Evolutionary conservation across 2,797 vertebrate genomes (phyloP), one percentile per base, ranked within the genome.

Genomic region (Arremon brunneinucha): DNA sequence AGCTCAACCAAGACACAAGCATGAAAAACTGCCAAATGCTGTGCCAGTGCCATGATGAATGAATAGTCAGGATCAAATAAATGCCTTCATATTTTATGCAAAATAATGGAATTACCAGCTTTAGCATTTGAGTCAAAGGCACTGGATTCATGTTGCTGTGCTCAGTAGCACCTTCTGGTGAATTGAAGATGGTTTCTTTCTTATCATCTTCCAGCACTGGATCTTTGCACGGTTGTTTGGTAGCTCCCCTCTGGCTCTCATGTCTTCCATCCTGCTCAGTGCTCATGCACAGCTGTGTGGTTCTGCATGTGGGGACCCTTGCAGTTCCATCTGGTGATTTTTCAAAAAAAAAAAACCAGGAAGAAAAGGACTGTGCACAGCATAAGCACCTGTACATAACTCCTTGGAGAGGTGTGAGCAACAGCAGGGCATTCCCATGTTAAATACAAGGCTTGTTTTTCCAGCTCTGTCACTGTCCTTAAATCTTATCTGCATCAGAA

Each of bases 391-490:
- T 75, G 60, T 79, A 53, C 8, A 3, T 46, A 16, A 2, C 6
- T 70, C 15, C n/a, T 65, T 86, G 82, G 24, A 52, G 59, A 78
- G 26, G 10, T 34, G 44, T 55, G 67, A 72, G 30, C 2, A 4
- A 35, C 26, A 16, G 64, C 27, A 74, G 37, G 69, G 32, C 53
- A 70, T 67, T 72, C 86, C 81, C 47, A 18, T 65, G 53, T 78
- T 83, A 72, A 89, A 69, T 69, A 67, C 34, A 35, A 56, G 65
- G 72, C 91, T 88, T 74, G 72, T 88, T 94, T 95, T 93, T 86
- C 89, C 89, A 91, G 76, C 46, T 86, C 50, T 90, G 47, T 89
- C 72, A 39, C 62, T 75, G 71, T 95, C 69, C 72, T 86, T 88
- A 83, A 64, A 63, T 68, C 79, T 88, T 93, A 81, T n/a, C 95